Conservation (phyloP, 1,140 invertebrate genomes). For the Pseudomyrmex pallidus region DNA sequence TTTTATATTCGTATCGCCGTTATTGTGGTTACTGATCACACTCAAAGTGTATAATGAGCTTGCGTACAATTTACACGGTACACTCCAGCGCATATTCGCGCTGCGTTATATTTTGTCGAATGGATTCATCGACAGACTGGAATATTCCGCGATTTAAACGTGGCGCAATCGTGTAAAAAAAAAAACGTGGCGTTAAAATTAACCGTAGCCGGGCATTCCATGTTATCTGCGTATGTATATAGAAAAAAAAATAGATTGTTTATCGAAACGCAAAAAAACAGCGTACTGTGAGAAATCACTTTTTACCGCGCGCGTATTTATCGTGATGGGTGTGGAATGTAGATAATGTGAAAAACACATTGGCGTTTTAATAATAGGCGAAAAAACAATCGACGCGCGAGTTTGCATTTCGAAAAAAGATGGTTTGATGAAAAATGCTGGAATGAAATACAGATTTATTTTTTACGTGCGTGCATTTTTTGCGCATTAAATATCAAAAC, state of each 20-base stretch:
- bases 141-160: not conserved
- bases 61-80: not conserved
- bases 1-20: not conserved
- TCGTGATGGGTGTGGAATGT: not conserved
- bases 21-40: not conserved
- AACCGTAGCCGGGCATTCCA: not conserved
- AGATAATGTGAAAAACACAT: not conserved
- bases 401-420: too few relatives aligned
- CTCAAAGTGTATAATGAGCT: not conserved
- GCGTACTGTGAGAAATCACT: not conserved
- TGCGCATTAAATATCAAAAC: too few relatives aligned
- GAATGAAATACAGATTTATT: too few relatives aligned
- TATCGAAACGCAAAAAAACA: not conserved
- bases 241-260: not conserved
- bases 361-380: too few relatives aligned
- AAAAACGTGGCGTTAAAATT: conserved; percentile 4
- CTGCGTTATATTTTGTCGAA: not conserved
- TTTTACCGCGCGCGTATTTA: not conserved
- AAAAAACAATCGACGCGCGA: too few relatives aligned
- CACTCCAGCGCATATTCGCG: not conserved
- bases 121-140: conserved; percentile 1
- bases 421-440: too few relatives aligned
- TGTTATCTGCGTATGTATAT: not conserved
- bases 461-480: too few relatives aligned
- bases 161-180: too few relatives aligned